Base-by-base conservation (phyloP, 2,888 invertebrate genomes). In the Lydus trimaculatus region DNA sequence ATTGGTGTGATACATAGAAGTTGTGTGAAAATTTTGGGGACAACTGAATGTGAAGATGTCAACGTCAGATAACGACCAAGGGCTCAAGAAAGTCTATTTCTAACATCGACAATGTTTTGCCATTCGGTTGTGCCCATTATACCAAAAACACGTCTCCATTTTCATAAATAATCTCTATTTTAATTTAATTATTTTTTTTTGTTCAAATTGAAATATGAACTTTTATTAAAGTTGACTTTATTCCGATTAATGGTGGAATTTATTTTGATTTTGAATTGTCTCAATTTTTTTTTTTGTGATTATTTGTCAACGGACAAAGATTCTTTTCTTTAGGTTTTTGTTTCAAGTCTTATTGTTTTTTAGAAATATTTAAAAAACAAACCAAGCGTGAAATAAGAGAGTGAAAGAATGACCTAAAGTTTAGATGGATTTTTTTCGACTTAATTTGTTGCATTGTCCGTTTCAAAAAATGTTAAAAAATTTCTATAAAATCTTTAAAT, bases 11-110 rank as follows among this genome's bases (percentile, higher is more conserved):
- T 4, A 28, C 28, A 4, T 4, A 28, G 2, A 28, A 2, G n/a
- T n/a, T n/a, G 15, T 17, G 43, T 6, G 17, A 56, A 25, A 20
- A 31, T 39, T 17, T 17, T 59, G 64, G 66, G 70, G 33, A 74
- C 68, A 73, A 61, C 63, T 72, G 61, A 61, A 67, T 61, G 67
- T 56, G 61, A 61, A 75, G 71, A 70, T 71, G 69, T 72, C 76
- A 67, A 71, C 71, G 65, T 61, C 64, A 68, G 72, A 71, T 70
- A 73, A 70, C 60, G 75, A 76, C 78, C 73, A 77, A 79, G 79
- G 79, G 79, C 79, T 79, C 79, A 78, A 70, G 58, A 76, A 72
- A 76, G 75, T 76, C 76, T 72, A 66, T 71, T 71, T 67, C 71
- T 71, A 61, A 67, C 67, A 56, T 62, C 63, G 71, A 71, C 71